phyloP scores from a whole-genome alignment of 1,140 invertebrate genomes.

The Metaphire vulgaris region DNA sequence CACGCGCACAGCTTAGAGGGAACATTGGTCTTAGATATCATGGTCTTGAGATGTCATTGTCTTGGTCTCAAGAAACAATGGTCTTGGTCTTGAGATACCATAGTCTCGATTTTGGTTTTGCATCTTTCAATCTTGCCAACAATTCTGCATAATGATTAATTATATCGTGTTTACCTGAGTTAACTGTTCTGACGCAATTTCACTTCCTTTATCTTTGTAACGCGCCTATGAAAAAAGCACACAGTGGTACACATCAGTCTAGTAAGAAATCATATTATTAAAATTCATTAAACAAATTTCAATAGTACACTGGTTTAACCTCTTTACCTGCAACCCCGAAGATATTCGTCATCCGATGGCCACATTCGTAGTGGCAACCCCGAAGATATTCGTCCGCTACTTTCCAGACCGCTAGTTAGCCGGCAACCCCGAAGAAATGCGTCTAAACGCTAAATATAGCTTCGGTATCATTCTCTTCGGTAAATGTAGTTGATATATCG shows the following conservation, averaged over 20 bases:
- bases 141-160: not conserved
- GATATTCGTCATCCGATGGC: too few relatives aligned
- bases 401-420: not conserved
- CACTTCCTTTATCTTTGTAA: conserved; percentile 86
- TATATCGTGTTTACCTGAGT: conserved; percentile 55
- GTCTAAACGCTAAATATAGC: too few relatives aligned
- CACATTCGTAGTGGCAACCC: too few relatives aligned
- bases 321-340: too few relatives aligned
- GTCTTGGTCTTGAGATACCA: not conserved
- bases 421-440: too few relatives aligned
- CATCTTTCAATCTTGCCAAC: conserved; percentile 4
- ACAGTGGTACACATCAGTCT: too few relatives aligned
- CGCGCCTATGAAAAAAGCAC: conserved; percentile 58
- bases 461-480: too few relatives aligned
- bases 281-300: not conserved
- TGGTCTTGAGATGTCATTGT: not conserved
- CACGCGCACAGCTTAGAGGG: not conserved
- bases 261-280: not conserved
- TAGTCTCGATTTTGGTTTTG: not conserved
- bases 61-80: not conserved
- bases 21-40: not conserved
- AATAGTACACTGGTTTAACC: not conserved
- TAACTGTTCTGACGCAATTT: conserved; percentile 89
- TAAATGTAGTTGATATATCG: too few relatives aligned
- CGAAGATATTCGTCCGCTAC: too few relatives aligned